Evolutionary conservation across 2,888 invertebrate genomes (phyloP), one percentile per base, ranked within the genome.

Genomic region (Aleiodes leptofemur): DNA sequence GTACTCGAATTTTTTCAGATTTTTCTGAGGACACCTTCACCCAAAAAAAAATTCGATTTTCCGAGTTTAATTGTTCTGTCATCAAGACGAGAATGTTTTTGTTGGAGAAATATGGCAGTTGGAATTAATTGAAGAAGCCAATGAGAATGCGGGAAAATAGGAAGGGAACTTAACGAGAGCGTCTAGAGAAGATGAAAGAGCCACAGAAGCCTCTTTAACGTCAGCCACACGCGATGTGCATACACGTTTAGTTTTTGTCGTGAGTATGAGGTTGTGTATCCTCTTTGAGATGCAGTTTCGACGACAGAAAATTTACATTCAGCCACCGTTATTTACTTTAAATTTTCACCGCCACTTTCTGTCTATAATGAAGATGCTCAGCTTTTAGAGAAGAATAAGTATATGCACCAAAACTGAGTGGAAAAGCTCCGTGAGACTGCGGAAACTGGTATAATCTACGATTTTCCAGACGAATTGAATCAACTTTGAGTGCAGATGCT

Each of bases 301-400:
- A 34, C 59, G 31, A 59, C 59, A 29, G n/a, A 59, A 23, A 59
- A 34, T 59, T 59, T 59, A 34, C 59, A 29, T 31, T 57, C 57
- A 31, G 23, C 57, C 31, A 31, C 31, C 8, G 59, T 59, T 59
- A 59, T 64, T 64, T 48, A 16, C 43, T 64, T 13, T 64, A 64
- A 64, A 48, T 64, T 23, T 16, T 29, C 51, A 43, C 64, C 8
- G 16, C 16, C 13, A 23, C 14, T 38, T 23, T 34, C 61, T 43
- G 14, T 34, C 61, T 8, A n/a, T 38, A 5, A 38, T 34, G 7
- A n/a, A 4, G 8, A 38, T 61, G 38, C 38, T n/a, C n/a, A 48
- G 48, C 48, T 64, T 43, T 64, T 64, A 9, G 23, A 16, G 23
- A 3, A 14, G 16, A 14, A 43, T 48, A 64, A 48, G 48, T 64